These are phyloP conservation scores for Tachypleus tridentatus DNA, from an alignment of 1,140 invertebrate genomes.

Conservation along the genomic window DNA sequence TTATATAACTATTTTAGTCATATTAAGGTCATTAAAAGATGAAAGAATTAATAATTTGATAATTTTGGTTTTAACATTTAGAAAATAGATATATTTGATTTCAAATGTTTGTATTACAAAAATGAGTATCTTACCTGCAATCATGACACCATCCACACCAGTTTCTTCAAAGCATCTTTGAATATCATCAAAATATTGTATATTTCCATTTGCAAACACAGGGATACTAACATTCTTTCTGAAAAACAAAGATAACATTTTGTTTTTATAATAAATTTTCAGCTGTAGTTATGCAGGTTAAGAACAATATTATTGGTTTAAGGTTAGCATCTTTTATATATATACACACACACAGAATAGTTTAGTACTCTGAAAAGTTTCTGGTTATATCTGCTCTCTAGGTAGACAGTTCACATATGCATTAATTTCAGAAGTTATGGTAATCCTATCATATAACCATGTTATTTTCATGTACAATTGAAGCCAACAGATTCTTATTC, in stretches of 20 bases:
- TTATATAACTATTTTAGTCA: no score
- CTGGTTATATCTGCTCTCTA: no score
- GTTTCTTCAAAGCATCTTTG: constrained; percentile 71
- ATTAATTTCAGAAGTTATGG: no score
- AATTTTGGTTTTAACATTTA: not conserved
- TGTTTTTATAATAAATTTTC: not conserved
- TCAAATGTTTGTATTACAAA: not conserved
- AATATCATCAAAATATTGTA: constrained; percentile 81
- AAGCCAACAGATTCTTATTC: no score
- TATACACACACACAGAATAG: no score
- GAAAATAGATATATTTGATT: not conserved
- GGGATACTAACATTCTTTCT: constrained; percentile 79
- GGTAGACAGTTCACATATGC: no score
- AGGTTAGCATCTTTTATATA: no score
- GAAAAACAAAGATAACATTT: constrained; percentile 27
- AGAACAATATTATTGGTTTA: no score
- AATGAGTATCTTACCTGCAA: constrained; percentile 32
- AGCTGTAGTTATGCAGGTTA: no score
- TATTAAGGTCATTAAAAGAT: not conserved
- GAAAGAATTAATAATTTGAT: constrained; percentile 7
- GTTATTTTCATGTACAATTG: no score
- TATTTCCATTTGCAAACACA: constrained; percentile 96
- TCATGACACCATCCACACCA: constrained; percentile 62
- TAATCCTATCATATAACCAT: no score
- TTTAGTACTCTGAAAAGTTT: no score